Evolutionary conservation across 2,888 invertebrate species (phyloP), one percentile per base, ranked within the genome.

Genomic region (Gastracanthus pulcherrimus): DNA sequence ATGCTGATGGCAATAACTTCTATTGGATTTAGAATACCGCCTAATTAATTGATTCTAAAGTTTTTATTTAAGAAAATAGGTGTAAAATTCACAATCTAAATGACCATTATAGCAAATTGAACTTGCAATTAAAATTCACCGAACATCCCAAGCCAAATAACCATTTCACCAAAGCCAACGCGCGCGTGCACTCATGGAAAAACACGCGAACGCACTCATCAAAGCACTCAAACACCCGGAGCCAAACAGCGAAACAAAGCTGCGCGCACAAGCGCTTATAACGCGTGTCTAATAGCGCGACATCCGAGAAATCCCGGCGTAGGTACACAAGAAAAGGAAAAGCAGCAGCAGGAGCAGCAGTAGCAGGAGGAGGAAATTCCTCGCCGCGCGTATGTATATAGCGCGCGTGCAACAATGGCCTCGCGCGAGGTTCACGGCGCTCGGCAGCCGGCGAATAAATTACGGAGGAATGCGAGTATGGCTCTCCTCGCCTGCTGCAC

Each of bases 381-480:
- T 48, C 48, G 29, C 1, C 69, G 60, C n/a, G n/a, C n/a, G n/a
- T n/a, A n/a, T n/a, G n/a, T n/a, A n/a, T n/a, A n/a, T n/a, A n/a
- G n/a, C n/a, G 60, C 16, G 26, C 9, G 31, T 29, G 29, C 45
- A 48, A 69, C 69, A 69, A 69, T 69, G 41, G 31, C 38, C 45
- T 45, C 60, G 60, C 41, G 45, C n/a, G n/a, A n/a, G n/a, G n/a
- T n/a, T n/a, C n/a, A 16, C 58, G 71, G 58, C 16, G 23, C 41
- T 67, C 34, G 29, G 13, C 26, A 4, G 29, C 9, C 60, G 48
- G 78, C 64, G 72, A 72, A 79, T 71, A 79, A 79, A 72, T 71
- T 71, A 79, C 72, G 41, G 9, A 51, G 78, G 78, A 79, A 71
- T 79, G 78, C 71, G 78, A 45, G 23, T 34, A 16, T 9, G 31